Evolutionary conservation across 2,888 invertebrate genomes (phyloP).

Genomic region (Myathropa florea): DNA sequence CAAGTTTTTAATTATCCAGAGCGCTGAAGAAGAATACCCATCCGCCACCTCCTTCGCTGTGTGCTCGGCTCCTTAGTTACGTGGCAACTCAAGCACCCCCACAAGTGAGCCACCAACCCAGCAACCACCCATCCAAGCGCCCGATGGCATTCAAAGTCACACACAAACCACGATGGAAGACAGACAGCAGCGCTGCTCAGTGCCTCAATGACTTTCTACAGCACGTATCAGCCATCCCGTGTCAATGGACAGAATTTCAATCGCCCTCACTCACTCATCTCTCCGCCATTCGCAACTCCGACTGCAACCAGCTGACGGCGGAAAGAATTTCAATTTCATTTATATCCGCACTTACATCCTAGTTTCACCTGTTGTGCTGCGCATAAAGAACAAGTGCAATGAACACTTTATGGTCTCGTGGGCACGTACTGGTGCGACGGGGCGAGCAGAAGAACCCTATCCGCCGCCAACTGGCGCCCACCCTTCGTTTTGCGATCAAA

Average conservation of each 20-base stretch:
- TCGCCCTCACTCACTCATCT: conserved; percentile 20
- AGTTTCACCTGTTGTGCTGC: conserved; percentile 40
- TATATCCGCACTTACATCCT: conserved; percentile 3
- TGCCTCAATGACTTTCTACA: conserved; percentile 54
- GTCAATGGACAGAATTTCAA: conserved; percentile 49
- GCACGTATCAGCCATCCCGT: conserved; percentile 42
- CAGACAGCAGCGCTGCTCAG: conserved; percentile 21
- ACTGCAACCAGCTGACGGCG: background rate
- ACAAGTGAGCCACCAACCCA: background rate
- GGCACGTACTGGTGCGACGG: background rate
- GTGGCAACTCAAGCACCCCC: background rate
- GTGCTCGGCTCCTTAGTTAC: background rate
- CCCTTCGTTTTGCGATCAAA: background rate
- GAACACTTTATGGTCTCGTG: conserved; percentile 51
- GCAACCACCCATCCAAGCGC: background rate
- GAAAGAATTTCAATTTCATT: conserved; percentile 44
- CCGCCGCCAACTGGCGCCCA: background rate
- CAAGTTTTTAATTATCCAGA: background rate
- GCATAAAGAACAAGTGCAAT: conserved; percentile 21
- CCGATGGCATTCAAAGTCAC: background rate
- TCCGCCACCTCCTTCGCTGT: background rate
- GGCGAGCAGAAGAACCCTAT: background rate
- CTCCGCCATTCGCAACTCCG: background rate
- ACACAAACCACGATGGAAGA: background rate
- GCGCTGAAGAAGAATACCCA: background rate